phyloP scores from a whole-genome alignment of 2,888 invertebrate species.

The Branchinecta sandiegonensis region DNA sequence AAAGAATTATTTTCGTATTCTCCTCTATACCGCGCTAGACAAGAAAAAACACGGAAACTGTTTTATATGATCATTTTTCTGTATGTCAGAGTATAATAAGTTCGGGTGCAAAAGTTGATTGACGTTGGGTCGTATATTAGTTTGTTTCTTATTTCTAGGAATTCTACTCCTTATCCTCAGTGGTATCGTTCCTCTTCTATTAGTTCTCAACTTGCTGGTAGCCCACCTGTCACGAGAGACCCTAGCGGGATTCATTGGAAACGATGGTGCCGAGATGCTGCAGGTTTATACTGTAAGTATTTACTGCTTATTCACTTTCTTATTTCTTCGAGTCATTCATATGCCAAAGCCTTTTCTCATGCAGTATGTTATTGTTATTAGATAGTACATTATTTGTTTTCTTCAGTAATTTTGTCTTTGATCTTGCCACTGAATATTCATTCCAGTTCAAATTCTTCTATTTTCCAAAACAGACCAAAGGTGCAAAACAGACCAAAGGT shows the following conservation, averaged over 20 bases:
- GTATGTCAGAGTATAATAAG: too few species aligned
- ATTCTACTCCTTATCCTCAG: conserved; percentile 33
- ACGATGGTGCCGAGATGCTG: conserved; percentile 29
- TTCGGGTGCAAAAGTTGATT: too few species aligned
- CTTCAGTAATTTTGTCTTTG: background rate
- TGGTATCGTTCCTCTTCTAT: conserved; percentile 30
- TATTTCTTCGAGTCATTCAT: too few species aligned
- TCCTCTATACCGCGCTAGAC: too few species aligned
- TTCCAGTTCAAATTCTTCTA: too few species aligned
- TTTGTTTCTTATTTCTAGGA: conserved; percentile 33
- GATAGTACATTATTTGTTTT: conserved; percentile 16
- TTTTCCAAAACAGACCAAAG: too few species aligned
- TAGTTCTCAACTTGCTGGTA: conserved; percentile 34
- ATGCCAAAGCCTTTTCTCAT: too few species aligned
- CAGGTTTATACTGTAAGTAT: conserved; percentile 33
- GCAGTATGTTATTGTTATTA: too few species aligned
- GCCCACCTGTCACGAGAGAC: conserved; percentile 31
- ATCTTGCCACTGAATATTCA: background rate
- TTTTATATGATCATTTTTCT: too few species aligned
- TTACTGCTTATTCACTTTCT: background rate
- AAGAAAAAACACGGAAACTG: too few species aligned
- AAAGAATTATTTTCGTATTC: too few species aligned
- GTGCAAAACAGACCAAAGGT: too few species aligned
- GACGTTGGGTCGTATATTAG: background rate
- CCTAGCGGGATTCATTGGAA: conserved; percentile 31